Conservation (phyloP, 2,113 vertebrate species). For the Syrmaticus mikado region DNA sequence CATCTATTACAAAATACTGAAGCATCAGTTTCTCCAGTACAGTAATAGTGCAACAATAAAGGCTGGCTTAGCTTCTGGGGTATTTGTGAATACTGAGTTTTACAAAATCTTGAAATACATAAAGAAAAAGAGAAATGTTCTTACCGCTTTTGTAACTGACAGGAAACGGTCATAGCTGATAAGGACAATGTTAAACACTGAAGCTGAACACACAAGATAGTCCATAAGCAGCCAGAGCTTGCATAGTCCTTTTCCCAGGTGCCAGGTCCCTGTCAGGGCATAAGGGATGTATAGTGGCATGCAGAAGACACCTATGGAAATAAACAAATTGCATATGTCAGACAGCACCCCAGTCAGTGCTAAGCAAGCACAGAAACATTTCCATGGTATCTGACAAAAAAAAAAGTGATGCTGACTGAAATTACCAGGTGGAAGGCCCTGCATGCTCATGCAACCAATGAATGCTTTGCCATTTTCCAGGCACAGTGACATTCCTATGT, state of each 20-base stretch:
- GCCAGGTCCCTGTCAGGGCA: conserved; percentile 79
- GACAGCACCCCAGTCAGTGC: background rate
- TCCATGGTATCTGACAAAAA: background rate
- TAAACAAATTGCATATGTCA: background rate
- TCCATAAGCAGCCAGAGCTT: conserved; percentile 87
- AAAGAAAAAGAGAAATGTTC: conserved; percentile 47
- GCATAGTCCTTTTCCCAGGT: conserved; percentile 81
- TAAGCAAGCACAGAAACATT: background rate
- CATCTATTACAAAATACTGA: background rate
- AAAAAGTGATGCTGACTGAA: background rate
- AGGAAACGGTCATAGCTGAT: conserved; percentile 93
- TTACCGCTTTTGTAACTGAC: conserved; percentile 91
- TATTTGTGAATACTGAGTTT: background rate
- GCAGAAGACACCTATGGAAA: conserved; percentile 82
- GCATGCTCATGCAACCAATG: background rate
- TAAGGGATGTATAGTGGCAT: conserved; percentile 90
- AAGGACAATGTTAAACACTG: conserved; percentile 90
- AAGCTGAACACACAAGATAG: conserved; percentile 88
- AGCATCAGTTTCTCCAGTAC: background rate
- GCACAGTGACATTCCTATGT: background rate
- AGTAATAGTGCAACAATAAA: background rate
- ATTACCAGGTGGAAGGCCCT: background rate
- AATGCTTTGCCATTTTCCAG: background rate
- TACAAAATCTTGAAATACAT: background rate
- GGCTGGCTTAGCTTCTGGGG: background rate